Base-by-base conservation (phyloP, 2,113 vertebrate genomes). In the Cheirogaleus medius region DNA sequence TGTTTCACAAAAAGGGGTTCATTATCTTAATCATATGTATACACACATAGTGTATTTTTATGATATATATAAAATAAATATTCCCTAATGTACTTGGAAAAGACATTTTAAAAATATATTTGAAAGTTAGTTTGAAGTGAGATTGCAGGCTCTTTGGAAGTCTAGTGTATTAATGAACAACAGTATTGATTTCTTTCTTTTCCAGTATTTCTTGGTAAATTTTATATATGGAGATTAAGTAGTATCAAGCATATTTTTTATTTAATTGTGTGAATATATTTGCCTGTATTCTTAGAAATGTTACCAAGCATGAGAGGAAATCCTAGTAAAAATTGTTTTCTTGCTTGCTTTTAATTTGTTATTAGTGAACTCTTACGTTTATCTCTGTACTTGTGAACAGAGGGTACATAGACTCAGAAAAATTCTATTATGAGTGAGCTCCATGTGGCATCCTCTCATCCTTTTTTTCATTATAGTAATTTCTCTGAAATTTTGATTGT, bases 261-360 rank as follows among this genome's bases (percentile, higher is more conserved):
- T 42, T 91, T 60, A 78, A 32, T 85, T 89, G 1, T 85, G 37
- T 66, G 14, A 84, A 37, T 78, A 15, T 73, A 74, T 77, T 83
- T 91, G 42, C 34, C 13, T 68, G 14, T 95, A 39, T 80, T 95
- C 25, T 96, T 92, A 37, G 27, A 91, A 81, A 56, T 88, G 15
- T 81, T 95, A 68, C 11, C 10, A 63, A 60, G 54, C 49, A 20
- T 32, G 34, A 52, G 39, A 95, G 49, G 85, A 85, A 77, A 60
- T 93, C 44, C 60, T 81, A 49, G 64, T 54, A 25, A 69, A 85
- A 14, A 9, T 86, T 76, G 42, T 78, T 98, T 80, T 25, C 34
- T 81, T 76, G 37, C 3, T 42, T 34, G n/a, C 5, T 44, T 95
- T 90, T 91, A 60, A 74, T 76, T 95, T 81, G n/a, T 88, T 93